Percentiles rank a stretch among this genome's conserved stretches.
Evolutionary conservation across 2,888 invertebrate species (phyloP).

Genomic region (Crossocerus cetratus): DNA sequence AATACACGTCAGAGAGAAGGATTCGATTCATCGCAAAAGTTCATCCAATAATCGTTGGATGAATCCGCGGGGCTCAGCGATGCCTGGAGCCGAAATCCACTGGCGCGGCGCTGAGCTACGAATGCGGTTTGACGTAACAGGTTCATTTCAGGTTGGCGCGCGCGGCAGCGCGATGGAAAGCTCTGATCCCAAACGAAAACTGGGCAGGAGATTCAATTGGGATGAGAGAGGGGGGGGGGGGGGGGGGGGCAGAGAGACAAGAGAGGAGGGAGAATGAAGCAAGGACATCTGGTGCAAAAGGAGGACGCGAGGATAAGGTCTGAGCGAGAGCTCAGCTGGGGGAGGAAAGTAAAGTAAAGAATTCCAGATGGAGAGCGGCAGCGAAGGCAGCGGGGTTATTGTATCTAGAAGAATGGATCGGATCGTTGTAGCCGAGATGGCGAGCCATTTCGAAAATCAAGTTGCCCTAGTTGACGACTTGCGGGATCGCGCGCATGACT

Average conservation of each 20-base stretch:
- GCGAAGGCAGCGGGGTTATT: slow-evolving; percentile 23
- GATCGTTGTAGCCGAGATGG: slow-evolving; percentile 38
- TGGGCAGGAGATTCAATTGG: slow-evolving; percentile 12
- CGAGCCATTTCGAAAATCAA: slow-evolving; percentile 48
- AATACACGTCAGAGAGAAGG: slow-evolving; percentile 3
- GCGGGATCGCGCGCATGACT: slow-evolving; percentile 32
- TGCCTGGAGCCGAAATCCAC: slow-evolving; percentile 44
- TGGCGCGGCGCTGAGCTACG: slow-evolving; percentile 19
- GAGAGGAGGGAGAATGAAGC: not conserved
- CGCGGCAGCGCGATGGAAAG: slow-evolving; percentile 17
- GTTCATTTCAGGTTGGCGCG: slow-evolving; percentile 27
- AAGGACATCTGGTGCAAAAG: not conserved
- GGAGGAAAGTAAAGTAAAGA: slow-evolving; percentile 17
- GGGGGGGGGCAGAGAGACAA: slow-evolving; percentile 4
- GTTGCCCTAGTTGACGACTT: slow-evolving; percentile 30
- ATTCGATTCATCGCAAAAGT: slow-evolving; percentile 44
- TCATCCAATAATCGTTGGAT: slow-evolving; percentile 49
- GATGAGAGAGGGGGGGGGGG: slow-evolving; percentile 3
- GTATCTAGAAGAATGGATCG: slow-evolving; percentile 30
- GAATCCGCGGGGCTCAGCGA: slow-evolving; percentile 16
- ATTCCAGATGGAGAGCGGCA: slow-evolving; percentile 10
- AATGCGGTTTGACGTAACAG: slow-evolving; percentile 45
- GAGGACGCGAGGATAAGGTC: not conserved
- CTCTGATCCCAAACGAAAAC: slow-evolving; percentile 24
- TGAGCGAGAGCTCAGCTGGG: not conserved